Evolutionary conservation across 2,888 invertebrate species (phyloP), one percentile per base, ranked within the genome.

Genomic region (Hydraecia micacea): DNA sequence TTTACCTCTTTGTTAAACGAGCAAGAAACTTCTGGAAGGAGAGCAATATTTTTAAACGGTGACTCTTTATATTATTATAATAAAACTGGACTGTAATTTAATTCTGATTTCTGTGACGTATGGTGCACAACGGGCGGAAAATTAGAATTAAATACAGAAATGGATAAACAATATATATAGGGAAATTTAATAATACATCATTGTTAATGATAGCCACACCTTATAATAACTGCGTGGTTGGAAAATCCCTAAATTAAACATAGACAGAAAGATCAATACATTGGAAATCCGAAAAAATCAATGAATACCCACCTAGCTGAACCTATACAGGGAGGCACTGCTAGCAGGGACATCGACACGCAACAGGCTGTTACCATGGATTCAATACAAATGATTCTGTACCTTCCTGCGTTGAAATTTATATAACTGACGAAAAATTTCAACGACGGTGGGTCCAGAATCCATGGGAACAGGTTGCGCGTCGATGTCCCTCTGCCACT

Each of bases 1-100:
- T 79, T 76, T 49, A 46, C 52, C 73, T 73, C 69, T 69, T 81
- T 76, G 46, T 71, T 70, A 63, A 80, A 87, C 52, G 55, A 32
- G 60, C 62, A 39, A 46, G 68, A 62, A 66, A 18, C 21, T 73
- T 62, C 32, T 71, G 18, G 66, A 15, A 55, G 2, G 9, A 36
- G 8, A 28, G 25, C 39, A 72, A 7, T 69, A 66, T 63, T 62
- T 49, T 39, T 39, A 42, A 7, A 15, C 62, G 21, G n/a, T 9
- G 55, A 55, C 46, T 62, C 11, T 42, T 52, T 21, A 36, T 11
- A 42, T 58, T 58, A 58, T 74, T 52, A 62, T 46, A 39, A 68
- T 52, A 1, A 52, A 25, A 25, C 18, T 62, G 42, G 21, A n/a
- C n/a, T 42, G 3, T 63, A 39, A 67, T 32, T 1, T 42, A 25